A percentile compares a stretch with the other conserved stretches of the same genome.
phyloP scores from a whole-genome alignment of 2,888 invertebrate species.

The Serrognathus titanus region DNA sequence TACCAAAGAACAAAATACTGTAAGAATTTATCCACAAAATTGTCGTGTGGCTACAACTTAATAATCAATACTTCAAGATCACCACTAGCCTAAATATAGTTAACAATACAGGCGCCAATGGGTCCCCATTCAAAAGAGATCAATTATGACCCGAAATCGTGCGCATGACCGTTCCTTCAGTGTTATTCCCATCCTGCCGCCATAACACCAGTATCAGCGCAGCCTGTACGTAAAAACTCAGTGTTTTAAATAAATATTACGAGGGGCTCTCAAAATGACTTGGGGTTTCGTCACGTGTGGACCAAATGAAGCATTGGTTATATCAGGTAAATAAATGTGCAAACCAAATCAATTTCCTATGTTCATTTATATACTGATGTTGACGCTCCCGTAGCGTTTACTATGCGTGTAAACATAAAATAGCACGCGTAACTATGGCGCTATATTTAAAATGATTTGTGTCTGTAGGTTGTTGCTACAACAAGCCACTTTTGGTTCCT shows the following conservation, averaged over 20 bases:
- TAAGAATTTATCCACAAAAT: too few species aligned
- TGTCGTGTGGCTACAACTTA: neutral
- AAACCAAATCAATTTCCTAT: too few species aligned
- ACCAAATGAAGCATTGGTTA: conserved; percentile 90
- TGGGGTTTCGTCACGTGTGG: conserved; percentile 93
- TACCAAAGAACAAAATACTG: too few species aligned
- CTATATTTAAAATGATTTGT: conserved; percentile 4
- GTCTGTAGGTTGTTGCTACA: conserved; percentile 86
- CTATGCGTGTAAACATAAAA: too few species aligned
- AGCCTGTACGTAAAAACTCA: too few species aligned
- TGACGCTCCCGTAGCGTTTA: too few species aligned
- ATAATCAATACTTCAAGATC: neutral
- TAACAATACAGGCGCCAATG: neutral
- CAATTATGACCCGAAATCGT: neutral
- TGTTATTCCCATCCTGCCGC: neutral
- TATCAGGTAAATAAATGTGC: conserved; percentile 68
- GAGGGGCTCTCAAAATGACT: conserved; percentile 34
- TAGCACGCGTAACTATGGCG: neutral
- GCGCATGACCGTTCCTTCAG: neutral
- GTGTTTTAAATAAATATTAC: too few species aligned
- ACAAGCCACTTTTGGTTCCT: conserved; percentile 87
- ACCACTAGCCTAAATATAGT: neutral
- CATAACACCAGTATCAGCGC: too few species aligned
- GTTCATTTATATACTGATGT: too few species aligned
- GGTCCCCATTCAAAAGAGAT: neutral